These are phyloP conservation scores for Trachemys scripta DNA, from an alignment of 2,113 vertebrate genomes.

Conservation along the genomic window DNA sequence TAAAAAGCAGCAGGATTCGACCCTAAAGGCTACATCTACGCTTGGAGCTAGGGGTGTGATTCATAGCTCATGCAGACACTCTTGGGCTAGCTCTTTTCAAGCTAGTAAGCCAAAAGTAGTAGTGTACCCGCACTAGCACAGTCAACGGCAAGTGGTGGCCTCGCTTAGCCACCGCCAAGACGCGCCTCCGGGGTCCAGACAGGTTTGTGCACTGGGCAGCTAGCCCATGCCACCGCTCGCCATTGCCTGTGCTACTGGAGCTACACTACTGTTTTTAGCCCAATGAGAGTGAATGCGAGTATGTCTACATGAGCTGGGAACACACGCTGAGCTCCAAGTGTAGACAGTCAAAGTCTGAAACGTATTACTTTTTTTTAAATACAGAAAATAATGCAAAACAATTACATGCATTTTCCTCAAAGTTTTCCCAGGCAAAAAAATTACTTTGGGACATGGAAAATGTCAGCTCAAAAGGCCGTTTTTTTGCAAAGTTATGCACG, in stretches of 20 bases:
- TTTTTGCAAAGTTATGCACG: neutral
- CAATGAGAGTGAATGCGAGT: neutral
- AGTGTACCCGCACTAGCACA: neutral
- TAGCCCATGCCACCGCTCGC: neutral
- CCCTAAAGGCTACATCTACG: no score
- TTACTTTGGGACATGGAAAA: neutral
- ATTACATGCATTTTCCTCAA: rapidly evolving
- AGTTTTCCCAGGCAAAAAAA: neutral
- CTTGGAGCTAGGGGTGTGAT: no score
- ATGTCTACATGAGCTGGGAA: neutral
- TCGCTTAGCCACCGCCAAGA: neutral
- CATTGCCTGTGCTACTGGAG: neutral
- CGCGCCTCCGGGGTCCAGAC: no score
- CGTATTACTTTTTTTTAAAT: rapidly evolving
- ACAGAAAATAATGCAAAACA: neutral
- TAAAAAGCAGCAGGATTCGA: no score
- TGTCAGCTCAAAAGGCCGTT: neutral
- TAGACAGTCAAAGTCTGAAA: neutral
- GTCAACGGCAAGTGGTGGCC: no score
- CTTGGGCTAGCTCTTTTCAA: neutral
- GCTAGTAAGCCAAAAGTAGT: neutral
- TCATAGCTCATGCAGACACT: neutral
- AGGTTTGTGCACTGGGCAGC: no score
- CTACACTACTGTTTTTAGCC: no score
- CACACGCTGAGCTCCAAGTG: neutral